phyloP scores from a whole-genome alignment of 64 coral and sea anemone genomes.

The Anthopleura sola region DNA sequence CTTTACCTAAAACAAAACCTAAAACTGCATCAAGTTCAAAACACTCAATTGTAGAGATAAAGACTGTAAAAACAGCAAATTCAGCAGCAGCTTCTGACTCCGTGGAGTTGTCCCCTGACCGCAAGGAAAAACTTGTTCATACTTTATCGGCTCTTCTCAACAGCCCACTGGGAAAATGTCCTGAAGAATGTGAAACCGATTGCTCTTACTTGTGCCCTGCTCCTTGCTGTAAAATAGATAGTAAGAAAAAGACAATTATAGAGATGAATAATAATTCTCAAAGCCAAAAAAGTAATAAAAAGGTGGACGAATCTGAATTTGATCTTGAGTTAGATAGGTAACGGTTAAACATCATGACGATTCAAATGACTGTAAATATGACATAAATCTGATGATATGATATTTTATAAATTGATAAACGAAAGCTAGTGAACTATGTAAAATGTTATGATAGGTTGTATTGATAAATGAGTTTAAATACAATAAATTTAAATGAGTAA shows the following conservation, averaged over 20 bases:
- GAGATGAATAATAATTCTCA: background rate
- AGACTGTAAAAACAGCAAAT: background rate
- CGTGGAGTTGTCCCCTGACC: background rate
- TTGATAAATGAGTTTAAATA: too few relatives aligned
- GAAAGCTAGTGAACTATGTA: too few relatives aligned
- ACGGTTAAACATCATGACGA: background rate
- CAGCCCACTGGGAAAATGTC: background rate
- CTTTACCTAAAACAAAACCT: background rate
- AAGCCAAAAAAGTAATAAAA: background rate
- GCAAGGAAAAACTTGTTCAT: background rate
- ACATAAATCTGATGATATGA: too few relatives aligned
- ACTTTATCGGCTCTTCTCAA: background rate
- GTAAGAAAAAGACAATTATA: background rate
- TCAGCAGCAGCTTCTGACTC: background rate
- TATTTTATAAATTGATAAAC: too few relatives aligned
- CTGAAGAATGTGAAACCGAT: background rate
- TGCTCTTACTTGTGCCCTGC: conserved; percentile 11
- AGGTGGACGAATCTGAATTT: background rate
- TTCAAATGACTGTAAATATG: too few relatives aligned
- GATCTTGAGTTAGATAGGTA: background rate
- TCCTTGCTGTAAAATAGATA: background rate
- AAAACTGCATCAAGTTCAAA: background rate
- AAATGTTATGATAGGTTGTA: too few relatives aligned
- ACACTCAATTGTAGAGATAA: background rate
- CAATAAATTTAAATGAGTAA: too few relatives aligned